A percentile compares a stretch with the other conserved stretches of the same genome.
Evolutionary conservation across 2,888 invertebrate species (phyloP).

Genomic region (Zonitis immaculata): DNA sequence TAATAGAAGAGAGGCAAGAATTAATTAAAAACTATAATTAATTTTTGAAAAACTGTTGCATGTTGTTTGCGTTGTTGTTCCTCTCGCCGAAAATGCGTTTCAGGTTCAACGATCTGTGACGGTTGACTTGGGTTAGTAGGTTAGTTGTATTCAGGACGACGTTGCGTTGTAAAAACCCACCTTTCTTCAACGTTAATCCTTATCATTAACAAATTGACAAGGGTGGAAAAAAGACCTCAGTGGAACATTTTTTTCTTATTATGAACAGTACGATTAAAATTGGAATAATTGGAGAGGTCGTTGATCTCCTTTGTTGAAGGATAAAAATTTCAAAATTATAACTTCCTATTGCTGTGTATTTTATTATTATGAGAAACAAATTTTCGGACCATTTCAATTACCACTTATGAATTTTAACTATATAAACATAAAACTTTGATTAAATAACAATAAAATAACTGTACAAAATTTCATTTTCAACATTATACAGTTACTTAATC

Average conservation of each 20-base stretch:
- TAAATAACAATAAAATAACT: neutral
- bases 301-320: no score
- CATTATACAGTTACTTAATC: no score
- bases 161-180: conserved; percentile 28
- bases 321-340: no score
- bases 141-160: conserved; percentile 37
- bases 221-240: no score
- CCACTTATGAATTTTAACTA: neutral
- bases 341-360: no score
- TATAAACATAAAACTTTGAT: neutral
- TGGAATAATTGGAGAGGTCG: no score
- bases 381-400: no score
- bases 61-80: neutral
- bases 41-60: neutral
- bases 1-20: neutral
- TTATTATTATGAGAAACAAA: no score
- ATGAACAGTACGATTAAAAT: no score
- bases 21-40: neutral
- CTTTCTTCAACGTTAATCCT: conserved; percentile 19
- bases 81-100: conserved; percentile 6
- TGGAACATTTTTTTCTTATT: no score
- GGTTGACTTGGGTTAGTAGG: conserved; percentile 33
- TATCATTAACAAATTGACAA: no score
- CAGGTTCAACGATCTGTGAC: conserved; percentile 26
- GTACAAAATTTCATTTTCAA: no score